Conservation (phyloP, 2,888 invertebrate species). For the Andrena chrysosceles region DNA sequence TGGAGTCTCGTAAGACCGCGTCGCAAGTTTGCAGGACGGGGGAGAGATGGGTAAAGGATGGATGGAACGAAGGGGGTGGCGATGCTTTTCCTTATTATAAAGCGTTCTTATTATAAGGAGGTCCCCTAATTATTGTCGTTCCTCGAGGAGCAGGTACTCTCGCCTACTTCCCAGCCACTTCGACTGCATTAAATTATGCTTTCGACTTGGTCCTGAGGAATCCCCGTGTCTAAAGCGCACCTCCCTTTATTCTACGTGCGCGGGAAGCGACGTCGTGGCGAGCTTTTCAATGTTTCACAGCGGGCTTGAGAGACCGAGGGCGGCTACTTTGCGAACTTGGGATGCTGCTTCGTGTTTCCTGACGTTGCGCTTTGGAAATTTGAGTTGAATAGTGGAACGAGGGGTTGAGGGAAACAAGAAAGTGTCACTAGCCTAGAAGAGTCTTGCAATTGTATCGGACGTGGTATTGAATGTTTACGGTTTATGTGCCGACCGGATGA, state of each 20-base stretch:
- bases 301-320: too few relatives aligned
- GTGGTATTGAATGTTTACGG: not conserved
- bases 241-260: constrained; percentile 12
- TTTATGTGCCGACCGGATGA: constrained; percentile 40
- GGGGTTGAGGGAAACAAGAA: too few relatives aligned
- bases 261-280: not conserved
- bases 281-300: not conserved
- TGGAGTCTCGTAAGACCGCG: constrained; percentile 39
- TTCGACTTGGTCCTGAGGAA: constrained; percentile 38
- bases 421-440: too few relatives aligned
- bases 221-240: constrained; percentile 33
- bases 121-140: constrained; percentile 73
- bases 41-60: constrained; percentile 38
- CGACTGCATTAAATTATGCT: constrained; percentile 68
- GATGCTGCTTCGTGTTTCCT: too few relatives aligned
- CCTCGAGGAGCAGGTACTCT: constrained; percentile 61
- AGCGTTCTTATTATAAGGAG: constrained; percentile 71
- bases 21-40: constrained; percentile 33
- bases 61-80: constrained; percentile 14
- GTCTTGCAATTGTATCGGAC: too few relatives aligned
- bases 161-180: constrained; percentile 58
- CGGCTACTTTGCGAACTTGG: not conserved
- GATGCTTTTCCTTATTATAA: constrained; percentile 63
- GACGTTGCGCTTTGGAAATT: too few relatives aligned
- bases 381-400: too few relatives aligned